These are phyloP conservation scores for Pollimyrus isidori DNA, from an alignment of 2,113 vertebrate genomes.

Conservation along the genomic window DNA sequence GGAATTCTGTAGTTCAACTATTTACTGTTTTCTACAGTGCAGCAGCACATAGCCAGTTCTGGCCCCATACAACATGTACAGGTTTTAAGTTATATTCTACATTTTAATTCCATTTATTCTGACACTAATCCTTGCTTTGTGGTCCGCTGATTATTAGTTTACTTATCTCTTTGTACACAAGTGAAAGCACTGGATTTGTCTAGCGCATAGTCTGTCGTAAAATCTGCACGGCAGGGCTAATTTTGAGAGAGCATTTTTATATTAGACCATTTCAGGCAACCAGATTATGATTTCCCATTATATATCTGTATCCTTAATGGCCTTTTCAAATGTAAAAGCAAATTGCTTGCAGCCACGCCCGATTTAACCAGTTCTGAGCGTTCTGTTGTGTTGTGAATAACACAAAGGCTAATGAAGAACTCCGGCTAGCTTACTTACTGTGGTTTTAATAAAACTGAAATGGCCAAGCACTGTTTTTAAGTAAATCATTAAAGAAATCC, in stretches of 20 bases:
- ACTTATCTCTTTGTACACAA: background rate
- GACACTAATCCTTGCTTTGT: background rate
- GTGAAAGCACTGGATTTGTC: background rate
- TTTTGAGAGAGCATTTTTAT: background rate
- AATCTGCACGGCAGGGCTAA: background rate
- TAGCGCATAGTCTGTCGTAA: background rate
- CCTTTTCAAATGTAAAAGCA: background rate
- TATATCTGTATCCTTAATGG: background rate
- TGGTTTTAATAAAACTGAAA: background rate
- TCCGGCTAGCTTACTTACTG: background rate
- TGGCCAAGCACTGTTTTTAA: background rate
- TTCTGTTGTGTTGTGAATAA: background rate
- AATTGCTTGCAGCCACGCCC: background rate
- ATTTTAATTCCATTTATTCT: background rate
- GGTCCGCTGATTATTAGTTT: too few relatives aligned
- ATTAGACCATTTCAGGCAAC: background rate
- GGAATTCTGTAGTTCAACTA: background rate
- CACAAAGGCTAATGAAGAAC: background rate
- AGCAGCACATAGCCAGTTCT: background rate
- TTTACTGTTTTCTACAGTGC: background rate
- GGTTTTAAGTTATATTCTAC: background rate
- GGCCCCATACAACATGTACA: background rate
- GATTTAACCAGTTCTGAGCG: background rate
- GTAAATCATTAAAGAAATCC: background rate
- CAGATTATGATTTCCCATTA: background rate